These are phyloP conservation scores for Drepanosiphum platanoidis DNA, from an alignment of 2,888 invertebrate species.

Conservation along the genomic window DNA sequence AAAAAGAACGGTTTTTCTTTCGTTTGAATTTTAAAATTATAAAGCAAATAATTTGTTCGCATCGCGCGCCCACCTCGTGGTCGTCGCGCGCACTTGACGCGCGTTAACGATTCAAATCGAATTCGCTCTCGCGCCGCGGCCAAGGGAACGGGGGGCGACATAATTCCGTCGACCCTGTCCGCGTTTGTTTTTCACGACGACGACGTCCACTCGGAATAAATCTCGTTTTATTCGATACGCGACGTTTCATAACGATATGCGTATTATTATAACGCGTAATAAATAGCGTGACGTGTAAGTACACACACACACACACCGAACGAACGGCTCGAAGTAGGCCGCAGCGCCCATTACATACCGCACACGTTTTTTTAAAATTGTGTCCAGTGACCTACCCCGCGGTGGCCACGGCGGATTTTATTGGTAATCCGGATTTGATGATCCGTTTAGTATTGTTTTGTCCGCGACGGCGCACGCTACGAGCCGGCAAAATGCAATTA, in stretches of 20 bases:
- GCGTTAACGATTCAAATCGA: background rate
- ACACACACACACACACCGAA: background rate
- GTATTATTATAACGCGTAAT: background rate
- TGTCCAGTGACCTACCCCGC: background rate
- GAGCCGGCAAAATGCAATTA: slow-evolving; percentile 1
- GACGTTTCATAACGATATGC: background rate
- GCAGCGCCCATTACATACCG: background rate
- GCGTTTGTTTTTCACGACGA: background rate
- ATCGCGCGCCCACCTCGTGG: background rate
- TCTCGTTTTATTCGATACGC: background rate
- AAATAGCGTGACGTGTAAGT: background rate
- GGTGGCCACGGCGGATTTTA: background rate
- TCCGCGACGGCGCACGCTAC: background rate
- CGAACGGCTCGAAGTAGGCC: slow-evolving; percentile 12
- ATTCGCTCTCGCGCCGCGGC: background rate
- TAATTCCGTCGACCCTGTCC: background rate
- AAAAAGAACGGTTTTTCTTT: slow-evolving; percentile 3
- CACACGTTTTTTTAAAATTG: background rate
- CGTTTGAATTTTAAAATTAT: no score
- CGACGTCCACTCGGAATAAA: background rate
- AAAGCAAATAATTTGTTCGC: background rate
- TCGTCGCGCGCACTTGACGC: background rate
- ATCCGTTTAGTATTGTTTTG: slow-evolving; percentile 37
- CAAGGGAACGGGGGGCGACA: background rate
- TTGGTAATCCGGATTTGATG: slow-evolving; percentile 36